A percentile compares a stretch with the other conserved stretches of the same genome.
Evolutionary conservation across 2,113 vertebrate genomes (phyloP).

Genomic region (Corythornis vintsioides): DNA sequence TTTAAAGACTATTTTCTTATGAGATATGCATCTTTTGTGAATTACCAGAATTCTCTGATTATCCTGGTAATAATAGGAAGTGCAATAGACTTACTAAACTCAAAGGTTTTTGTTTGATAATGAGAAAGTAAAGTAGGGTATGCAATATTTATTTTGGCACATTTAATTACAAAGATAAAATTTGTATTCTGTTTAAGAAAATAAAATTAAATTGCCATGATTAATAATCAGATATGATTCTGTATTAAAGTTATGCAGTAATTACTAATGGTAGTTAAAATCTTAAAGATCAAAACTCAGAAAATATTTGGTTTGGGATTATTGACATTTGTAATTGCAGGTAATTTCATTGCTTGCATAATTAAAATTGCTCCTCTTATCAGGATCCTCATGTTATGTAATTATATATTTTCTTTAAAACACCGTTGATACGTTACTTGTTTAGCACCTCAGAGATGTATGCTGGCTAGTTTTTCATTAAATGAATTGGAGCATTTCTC

Average conservation of each 20-base stretch:
- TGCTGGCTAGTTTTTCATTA: fast-evolving
- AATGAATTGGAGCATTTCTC: background rate
- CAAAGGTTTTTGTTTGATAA: conserved; percentile 32
- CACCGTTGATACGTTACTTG: background rate
- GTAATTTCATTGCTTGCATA: background rate
- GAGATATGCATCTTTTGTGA: conserved; percentile 44
- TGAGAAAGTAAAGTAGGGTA: background rate
- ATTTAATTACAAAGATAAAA: background rate
- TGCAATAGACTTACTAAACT: background rate
- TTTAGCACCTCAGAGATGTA: background rate
- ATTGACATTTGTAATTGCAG: background rate
- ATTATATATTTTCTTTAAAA: background rate
- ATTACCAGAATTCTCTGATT: conserved; percentile 13
- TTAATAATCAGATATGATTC: background rate
- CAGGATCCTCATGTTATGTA: background rate
- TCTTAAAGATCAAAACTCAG: background rate
- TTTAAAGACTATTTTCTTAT: conserved; percentile 13
- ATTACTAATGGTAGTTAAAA: background rate
- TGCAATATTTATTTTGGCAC: conserved; percentile 41
- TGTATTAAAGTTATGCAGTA: background rate
- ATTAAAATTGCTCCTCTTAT: background rate
- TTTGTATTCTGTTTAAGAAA: conserved; percentile 1
- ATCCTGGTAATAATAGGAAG: conserved; percentile 9
- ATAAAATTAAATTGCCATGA: conserved; percentile 21
- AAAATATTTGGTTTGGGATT: conserved; percentile 18